Base-by-base conservation (phyloP, 2,888 invertebrate genomes). In the Trissonchulus sp. region DNA sequence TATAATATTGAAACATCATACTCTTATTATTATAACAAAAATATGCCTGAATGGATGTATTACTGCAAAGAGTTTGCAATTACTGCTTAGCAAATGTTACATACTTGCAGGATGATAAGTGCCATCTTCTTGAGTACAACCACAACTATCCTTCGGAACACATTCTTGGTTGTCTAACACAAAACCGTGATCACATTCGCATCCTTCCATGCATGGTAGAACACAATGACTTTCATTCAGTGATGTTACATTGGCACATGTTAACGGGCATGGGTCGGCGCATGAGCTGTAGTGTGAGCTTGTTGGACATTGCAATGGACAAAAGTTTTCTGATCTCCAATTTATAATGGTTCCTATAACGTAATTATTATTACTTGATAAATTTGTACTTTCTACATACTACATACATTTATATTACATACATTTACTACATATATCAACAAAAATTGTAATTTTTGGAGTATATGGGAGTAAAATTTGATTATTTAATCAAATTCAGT, bases 181-280 rank as follows among this genome's bases (percentile, higher is more conserved):
- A 75, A 79, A 83, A 36, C 83, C 83, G 2, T 78, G 74, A 68
- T 81, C 80, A 77, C 84, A 84, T 63, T 77, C 77, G 76, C 84
- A 84, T 2, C 83, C 83, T 75, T 83, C 82, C 35, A 75, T 74
- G 74, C 80, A 81, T 36, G 79, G 78, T 18, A 60, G 2, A 72
- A 23, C n/a, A 34, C 68, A 68, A 8, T 38, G 18, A 15, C 3
- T 28, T 60, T 48, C 75, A 33, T 28, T 63, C 1, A 77, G 79
- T n/a, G n/a, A n/a, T n/a, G n/a, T n/a, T n/a, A n/a, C n/a, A 36
- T 78, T 76, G 2, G 80, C 76, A 68, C 81, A 81, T 23, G 81
- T 79, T 31, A 79, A 77, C 15, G 80, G 81, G 37, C 81, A 81
- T 18, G 79, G 78, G 8, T 79, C 78, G 18, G 78, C 76, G 74